phyloP scores from a whole-genome alignment of 2,113 vertebrate species.

The Aramus guarauna region DNA sequence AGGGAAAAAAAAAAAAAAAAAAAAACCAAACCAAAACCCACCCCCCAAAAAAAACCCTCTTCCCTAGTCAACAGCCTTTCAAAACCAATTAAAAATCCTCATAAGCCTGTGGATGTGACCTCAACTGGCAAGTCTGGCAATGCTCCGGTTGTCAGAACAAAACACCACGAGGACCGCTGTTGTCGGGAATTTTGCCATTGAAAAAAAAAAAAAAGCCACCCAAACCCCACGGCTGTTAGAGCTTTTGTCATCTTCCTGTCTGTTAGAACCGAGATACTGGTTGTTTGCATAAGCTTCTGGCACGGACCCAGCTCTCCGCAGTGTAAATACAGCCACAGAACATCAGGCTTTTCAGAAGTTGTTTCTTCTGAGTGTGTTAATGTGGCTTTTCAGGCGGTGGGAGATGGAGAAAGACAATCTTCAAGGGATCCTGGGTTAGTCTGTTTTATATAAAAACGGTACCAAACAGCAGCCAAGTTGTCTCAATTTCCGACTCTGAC shows the following conservation, averaged over 20 bases:
- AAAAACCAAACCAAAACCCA: no score
- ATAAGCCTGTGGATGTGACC: background rate
- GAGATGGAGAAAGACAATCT: background rate
- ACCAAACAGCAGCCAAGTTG: background rate
- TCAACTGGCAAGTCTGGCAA: background rate
- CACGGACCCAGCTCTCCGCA: background rate
- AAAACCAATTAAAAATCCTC: background rate
- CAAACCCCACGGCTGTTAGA: background rate
- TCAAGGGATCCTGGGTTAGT: background rate
- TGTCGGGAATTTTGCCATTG: background rate
- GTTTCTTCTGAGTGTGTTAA: background rate
- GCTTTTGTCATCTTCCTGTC: background rate
- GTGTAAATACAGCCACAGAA: background rate
- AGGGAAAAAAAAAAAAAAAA: no score
- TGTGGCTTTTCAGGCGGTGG: background rate
- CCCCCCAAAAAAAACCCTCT: background rate
- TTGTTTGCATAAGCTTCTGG: slow-evolving; percentile 1
- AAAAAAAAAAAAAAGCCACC: no score
- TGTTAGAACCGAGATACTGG: background rate
- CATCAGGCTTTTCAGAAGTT: background rate
- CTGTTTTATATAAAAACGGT: background rate
- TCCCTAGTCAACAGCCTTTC: background rate
- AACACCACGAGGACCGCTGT: background rate
- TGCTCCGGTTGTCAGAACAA: background rate
- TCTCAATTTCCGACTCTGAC: background rate